phyloP scores from a whole-genome alignment of 37 sponge, comb jelly and placozoan species.

The Beroe forskalii region DNA sequence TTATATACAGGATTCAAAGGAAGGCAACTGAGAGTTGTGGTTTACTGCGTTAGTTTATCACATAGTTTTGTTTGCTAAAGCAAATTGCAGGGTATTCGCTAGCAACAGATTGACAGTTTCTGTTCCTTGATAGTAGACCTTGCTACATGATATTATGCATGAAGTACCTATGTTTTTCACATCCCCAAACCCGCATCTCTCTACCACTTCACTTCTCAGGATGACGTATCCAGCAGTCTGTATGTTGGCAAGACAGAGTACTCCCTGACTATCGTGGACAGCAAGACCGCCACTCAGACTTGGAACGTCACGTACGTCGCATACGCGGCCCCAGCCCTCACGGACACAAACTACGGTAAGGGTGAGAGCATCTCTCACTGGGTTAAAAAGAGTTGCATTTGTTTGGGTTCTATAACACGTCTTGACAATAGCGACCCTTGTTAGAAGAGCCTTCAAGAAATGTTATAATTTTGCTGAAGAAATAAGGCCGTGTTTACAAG shows the following conservation, averaged over 20 bases:
- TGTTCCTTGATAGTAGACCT: constrained; percentile 67
- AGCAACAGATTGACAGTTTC: constrained; percentile 66
- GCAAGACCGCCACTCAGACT: constrained; percentile 2
- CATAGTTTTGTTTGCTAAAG: constrained; percentile 56
- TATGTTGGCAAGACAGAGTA: constrained; percentile 52
- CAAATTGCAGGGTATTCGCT: constrained; percentile 60
- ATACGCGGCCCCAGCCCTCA: neutral
- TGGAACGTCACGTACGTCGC: constrained; percentile 38
- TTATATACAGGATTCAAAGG: no score
- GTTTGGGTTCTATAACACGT: no score
- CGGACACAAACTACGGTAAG: constrained; percentile 10
- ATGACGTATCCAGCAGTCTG: neutral
- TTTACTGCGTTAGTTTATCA: constrained; percentile 10
- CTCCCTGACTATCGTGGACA: constrained; percentile 17
- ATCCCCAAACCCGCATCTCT: no score
- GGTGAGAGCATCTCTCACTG: no score
- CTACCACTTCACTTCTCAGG: no score
- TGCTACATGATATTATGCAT: constrained; percentile 39
- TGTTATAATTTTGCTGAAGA: no score
- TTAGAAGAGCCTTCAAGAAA: no score
- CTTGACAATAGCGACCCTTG: no score
- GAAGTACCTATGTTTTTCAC: no score
- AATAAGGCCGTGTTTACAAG: no score
- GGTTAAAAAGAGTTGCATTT: no score
- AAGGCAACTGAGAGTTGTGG: constrained; percentile 64